These are phyloP conservation scores for Scomberomorus guttatus DNA, from an alignment of 2,797 vertebrate species.

Conservation along the genomic window DNA sequence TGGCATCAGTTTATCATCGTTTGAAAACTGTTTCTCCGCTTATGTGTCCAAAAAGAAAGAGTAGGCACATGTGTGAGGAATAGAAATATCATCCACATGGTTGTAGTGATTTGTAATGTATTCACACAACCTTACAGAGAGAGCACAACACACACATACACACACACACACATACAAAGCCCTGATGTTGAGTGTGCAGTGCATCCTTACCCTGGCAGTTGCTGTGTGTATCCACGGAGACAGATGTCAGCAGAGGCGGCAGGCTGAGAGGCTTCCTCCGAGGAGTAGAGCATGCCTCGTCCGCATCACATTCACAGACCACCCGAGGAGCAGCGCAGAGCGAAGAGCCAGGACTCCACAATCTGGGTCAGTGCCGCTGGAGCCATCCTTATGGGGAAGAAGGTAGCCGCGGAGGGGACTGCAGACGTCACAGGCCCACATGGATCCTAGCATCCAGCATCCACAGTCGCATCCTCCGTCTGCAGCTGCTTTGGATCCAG, in stretches of 20 bases:
- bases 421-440: conserved; percentile 64
- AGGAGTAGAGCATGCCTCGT: conserved; percentile 32
- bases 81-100: not conserved
- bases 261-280: conserved; percentile 28
- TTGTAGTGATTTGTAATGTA: conserved; percentile 3
- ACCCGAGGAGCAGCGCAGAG: conserved; percentile 18
- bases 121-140: conserved; percentile 3
- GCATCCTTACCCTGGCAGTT: conserved; percentile 68
- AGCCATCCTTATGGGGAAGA: conserved; percentile 53
- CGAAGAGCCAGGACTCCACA: conserved; percentile 35
- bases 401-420: conserved; percentile 11
- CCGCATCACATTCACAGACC: conserved; percentile 52
- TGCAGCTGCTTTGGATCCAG: conserved; percentile 45
- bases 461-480: conserved; percentile 48
- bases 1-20: conserved; percentile 17
- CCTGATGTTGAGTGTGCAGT: conserved; percentile 38
- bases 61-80: not conserved
- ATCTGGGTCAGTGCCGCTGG: conserved; percentile 68
- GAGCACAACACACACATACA: not conserved
- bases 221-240: conserved; percentile 55
- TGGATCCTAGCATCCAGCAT: conserved; percentile 50
- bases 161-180: not conserved
- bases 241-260: conserved; percentile 63
- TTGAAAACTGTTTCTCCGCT: not conserved
- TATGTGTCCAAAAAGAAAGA: not conserved